Conservation (phyloP, 23 tunicate genomes). For the Trididemnum clinides region DNA sequence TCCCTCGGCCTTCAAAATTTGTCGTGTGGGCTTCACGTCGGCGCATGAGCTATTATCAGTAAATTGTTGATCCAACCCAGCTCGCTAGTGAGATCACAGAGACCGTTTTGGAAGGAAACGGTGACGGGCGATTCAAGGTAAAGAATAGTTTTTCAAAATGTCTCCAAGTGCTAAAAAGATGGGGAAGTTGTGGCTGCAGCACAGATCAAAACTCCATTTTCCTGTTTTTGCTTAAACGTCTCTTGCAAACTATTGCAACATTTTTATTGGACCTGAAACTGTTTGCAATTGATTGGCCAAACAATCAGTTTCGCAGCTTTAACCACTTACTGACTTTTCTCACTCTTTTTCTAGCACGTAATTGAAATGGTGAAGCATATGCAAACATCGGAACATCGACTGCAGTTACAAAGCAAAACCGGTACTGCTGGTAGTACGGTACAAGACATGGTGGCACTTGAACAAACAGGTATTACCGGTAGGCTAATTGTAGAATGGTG, state of each 20-base stretch:
- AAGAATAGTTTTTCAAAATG: not conserved
- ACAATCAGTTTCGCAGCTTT: no score
- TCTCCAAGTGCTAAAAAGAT: no score
- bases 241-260: no score
- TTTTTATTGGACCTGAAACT: no score
- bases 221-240: not conserved
- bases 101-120: not conserved
- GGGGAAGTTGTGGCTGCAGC: no score
- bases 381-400: conserved; percentile 73
- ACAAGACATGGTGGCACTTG: conserved; percentile 55
- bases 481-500: no score
- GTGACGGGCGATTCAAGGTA: not conserved
- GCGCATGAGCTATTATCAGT: no score
- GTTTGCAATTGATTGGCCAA: no score
- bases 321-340: not conserved
- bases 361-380: conserved; percentile 87
- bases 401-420: conserved; percentile 58
- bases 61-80: no score
- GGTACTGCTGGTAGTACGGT: conserved; percentile 39
- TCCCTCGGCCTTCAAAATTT: no score
- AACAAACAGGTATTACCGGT: conserved; percentile 41
- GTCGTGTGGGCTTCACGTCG: no score
- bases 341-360: conserved; percentile 41
- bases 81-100: not conserved
- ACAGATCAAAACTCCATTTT: not conserved